These are phyloP conservation scores for Stichodactyla helianthus DNA, from an alignment of 64 coral and sea anemone genomes.

Conservation along the genomic window DNA sequence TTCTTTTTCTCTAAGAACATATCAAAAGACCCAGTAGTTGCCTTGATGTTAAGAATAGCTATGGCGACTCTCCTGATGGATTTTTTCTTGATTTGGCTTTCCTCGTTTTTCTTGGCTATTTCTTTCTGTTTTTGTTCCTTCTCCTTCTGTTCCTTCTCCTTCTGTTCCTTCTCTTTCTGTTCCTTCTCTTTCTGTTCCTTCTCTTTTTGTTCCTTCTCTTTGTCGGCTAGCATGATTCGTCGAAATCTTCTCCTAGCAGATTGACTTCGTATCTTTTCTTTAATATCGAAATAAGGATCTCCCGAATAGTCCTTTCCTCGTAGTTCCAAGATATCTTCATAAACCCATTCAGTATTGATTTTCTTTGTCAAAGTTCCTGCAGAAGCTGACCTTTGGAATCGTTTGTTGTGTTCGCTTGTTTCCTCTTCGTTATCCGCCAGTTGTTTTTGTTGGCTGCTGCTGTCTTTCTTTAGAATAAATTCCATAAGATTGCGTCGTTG, in stretches of 20 bases:
- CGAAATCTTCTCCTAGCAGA: constrained; percentile 66
- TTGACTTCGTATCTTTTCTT: constrained; percentile 47
- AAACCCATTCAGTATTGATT: background rate
- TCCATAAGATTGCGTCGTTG: constrained; percentile 9
- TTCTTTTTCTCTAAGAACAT: constrained; percentile 53
- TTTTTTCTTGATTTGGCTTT: background rate
- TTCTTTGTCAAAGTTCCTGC: background rate
- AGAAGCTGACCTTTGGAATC: background rate
- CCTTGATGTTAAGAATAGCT: constrained; percentile 35
- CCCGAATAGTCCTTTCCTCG: constrained; percentile 50
- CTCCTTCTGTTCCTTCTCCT: background rate
- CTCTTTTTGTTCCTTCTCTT: constrained; percentile 31
- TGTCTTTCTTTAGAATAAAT: background rate
- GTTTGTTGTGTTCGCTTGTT: background rate
- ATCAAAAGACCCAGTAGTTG: constrained; percentile 39
- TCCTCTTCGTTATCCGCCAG: background rate
- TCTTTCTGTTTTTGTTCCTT: constrained; percentile 7
- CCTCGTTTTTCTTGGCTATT: background rate
- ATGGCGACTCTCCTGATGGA: constrained; percentile 25
- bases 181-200: constrained; percentile 13
- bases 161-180: background rate
- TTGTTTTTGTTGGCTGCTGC: background rate
- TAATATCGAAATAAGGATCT: constrained; percentile 14
- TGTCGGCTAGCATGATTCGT: constrained; percentile 66
- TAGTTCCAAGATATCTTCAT: constrained; percentile 27